A percentile compares a stretch with the other conserved stretches of the same genome.
phyloP scores from a whole-genome alignment of 2,113 vertebrate genomes.

The Gymnogyps californianus region DNA sequence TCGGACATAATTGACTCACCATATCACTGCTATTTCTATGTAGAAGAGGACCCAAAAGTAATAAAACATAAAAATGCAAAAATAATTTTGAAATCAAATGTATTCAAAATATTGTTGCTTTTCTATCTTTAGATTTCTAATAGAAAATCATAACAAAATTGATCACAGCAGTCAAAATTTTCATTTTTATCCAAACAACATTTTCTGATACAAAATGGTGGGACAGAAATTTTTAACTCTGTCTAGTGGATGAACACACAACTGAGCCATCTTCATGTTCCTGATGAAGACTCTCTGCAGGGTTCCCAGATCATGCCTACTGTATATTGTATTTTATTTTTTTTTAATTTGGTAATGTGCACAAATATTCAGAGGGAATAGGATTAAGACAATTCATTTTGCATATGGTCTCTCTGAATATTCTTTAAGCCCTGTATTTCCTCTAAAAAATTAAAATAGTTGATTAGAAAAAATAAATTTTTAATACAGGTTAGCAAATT shows the following conservation, averaged over 20 bases:
- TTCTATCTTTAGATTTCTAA: background rate
- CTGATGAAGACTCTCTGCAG: background rate
- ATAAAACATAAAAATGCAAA: background rate
- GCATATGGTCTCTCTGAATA: background rate
- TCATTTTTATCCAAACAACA: background rate
- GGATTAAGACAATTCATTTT: background rate
- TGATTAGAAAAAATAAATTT: background rate
- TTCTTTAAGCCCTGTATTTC: background rate
- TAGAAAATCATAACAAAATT: background rate
- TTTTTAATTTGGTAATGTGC: background rate
- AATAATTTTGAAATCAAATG: background rate
- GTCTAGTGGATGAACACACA: background rate
- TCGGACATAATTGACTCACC: background rate
- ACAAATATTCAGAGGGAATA: background rate
- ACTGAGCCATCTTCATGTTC: background rate
- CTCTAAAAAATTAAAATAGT: background rate
- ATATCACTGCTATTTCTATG: background rate
- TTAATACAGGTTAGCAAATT: conserved; percentile 18
- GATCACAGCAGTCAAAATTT: background rate
- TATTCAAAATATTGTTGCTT: background rate
- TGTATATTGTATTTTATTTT: background rate
- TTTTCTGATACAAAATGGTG: background rate
- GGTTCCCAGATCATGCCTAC: background rate
- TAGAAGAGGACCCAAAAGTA: background rate
- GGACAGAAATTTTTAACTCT: background rate